Evolutionary conservation across 2,113 vertebrate species (phyloP).

Genomic region (Upupa epops): DNA sequence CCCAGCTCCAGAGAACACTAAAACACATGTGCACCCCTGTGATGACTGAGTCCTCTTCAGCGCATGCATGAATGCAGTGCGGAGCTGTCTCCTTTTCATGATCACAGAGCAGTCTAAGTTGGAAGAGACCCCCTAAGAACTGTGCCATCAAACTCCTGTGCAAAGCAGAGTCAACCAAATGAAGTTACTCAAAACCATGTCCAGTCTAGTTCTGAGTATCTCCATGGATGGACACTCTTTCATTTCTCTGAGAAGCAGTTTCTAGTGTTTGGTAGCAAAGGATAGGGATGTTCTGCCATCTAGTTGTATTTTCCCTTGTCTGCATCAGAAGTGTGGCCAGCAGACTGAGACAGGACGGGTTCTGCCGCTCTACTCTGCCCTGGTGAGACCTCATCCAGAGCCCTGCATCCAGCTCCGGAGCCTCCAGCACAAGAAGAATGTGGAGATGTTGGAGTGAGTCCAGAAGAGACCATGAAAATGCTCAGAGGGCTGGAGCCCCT

Average conservation of each 20-base stretch:
- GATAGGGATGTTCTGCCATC: background rate
- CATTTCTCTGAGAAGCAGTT: background rate
- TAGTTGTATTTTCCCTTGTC: background rate
- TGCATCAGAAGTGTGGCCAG: too few species aligned
- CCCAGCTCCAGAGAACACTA: background rate
- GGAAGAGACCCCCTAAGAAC: background rate
- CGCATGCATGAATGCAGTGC: fast-evolving
- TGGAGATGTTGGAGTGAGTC: too few species aligned
- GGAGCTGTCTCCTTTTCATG: background rate
- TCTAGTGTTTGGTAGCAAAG: background rate
- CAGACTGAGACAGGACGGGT: too few species aligned
- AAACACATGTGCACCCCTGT: background rate
- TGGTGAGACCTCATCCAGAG: too few species aligned
- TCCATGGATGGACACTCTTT: background rate
- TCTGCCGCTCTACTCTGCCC: background rate
- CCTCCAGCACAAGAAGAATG: too few species aligned
- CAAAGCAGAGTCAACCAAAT: background rate
- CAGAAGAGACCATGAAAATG: too few species aligned
- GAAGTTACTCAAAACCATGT: background rate
- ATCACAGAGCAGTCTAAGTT: background rate
- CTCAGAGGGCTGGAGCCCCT: too few species aligned
- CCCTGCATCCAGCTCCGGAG: too few species aligned
- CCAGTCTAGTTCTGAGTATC: background rate
- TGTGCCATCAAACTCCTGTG: background rate
- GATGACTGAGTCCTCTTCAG: background rate